A percentile compares a stretch with the other conserved stretches of the same genome.
phyloP scores from a whole-genome alignment of 2,888 invertebrate genomes.

The Tenthredo mesomela region DNA sequence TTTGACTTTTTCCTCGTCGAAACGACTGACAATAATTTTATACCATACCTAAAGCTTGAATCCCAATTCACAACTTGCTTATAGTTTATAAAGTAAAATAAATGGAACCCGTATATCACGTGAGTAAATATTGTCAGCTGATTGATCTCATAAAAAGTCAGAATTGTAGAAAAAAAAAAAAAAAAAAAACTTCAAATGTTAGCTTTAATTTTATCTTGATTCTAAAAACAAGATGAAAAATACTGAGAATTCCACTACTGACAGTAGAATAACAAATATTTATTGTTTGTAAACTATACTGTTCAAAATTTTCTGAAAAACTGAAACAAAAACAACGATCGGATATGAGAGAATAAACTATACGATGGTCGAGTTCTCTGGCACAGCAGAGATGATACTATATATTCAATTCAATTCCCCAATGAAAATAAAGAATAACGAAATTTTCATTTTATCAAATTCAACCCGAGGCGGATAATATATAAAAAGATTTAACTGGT shows the following conservation, averaged over 20 bases:
- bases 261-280: not conserved
- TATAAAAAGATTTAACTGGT: no score
- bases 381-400: not conserved
- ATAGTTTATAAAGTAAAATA: not conserved
- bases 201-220: not conserved
- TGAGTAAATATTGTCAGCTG: not conserved
- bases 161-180: not conserved
- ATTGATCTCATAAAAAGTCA: not conserved
- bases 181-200: not conserved
- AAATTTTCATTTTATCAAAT: not conserved
- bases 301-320: not conserved
- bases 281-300: not conserved
- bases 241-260: not conserved
- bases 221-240: not conserved
- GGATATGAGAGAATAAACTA: not conserved
- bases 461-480: not conserved
- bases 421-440: not conserved
- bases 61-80: not conserved
- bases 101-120: not conserved
- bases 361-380: not conserved
- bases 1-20: not conserved
- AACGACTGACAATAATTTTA: not conserved
- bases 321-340: not conserved
- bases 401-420: not conserved
- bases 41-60: not conserved